Evolutionary conservation across 2,797 vertebrate species (phyloP), one percentile per base, ranked within the genome.

Genomic region (Periparus ater): DNA sequence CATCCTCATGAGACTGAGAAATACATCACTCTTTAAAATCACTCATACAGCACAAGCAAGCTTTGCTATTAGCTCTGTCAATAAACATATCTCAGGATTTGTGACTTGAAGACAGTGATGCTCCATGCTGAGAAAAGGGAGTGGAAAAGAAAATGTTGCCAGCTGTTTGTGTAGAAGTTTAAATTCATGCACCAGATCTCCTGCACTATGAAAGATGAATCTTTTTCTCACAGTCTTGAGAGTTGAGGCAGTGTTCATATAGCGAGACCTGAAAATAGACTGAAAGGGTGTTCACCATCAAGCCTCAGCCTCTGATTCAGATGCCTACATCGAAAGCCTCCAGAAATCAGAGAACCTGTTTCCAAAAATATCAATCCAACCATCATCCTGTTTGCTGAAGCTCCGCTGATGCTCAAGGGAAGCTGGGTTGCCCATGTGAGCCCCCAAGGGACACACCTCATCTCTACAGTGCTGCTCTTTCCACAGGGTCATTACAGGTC

Each of bases 111-210:
- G 79, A 81, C 48, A 81, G 74, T 45, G 71, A 89, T 50, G 7
- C 66, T 84, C 51, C 71, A 60, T 63, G 60, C 20, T 0, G 2
- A 94, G 66, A 84, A 93, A 89, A 85, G 74, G 42, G 60, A 76
- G 63, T 54, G 45, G 34, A 91, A 75, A 91, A 91, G 72, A 89
- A 88, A 93, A 93, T 63, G 58, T 81, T 92, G 79, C 79, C 70
- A 89, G 91, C 66, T 94, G 93, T 55, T 89, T 92, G 48, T 36
- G 62, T 57, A 76, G 70, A 96, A 81, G 55, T 82, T 91, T 70
- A 91, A 85, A 81, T 81, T 60, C 51, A 94, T 63, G 60, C 71
- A 92, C 32, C 48, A 91, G 66, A 78, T 66, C 62, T 70, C 47
- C 66, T 58, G 68, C 58, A 72, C 25, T 62, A 61, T n/a, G 21